These are phyloP conservation scores for Drosophila meridiana DNA, from an alignment of 2,888 invertebrate genomes.

Conservation along the genomic window DNA sequence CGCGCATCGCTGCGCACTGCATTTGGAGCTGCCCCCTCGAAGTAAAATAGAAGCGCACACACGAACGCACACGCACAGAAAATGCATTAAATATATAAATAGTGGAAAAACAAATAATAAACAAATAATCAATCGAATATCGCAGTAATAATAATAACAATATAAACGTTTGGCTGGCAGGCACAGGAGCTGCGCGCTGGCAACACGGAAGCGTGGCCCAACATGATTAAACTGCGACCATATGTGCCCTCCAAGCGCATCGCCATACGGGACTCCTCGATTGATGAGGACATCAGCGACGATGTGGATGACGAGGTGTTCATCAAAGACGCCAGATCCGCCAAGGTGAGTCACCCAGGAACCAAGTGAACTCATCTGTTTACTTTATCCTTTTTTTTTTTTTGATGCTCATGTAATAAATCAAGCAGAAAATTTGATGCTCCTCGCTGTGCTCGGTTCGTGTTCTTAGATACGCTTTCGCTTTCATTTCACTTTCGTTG, in stretches of 20 bases:
- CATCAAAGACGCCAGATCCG: conserved; percentile 89
- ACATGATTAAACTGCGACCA: conserved; percentile 86
- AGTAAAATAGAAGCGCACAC: neutral
- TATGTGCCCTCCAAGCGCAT: conserved; percentile 88
- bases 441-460: neutral
- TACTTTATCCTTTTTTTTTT: too few relatives aligned
- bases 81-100: conserved; percentile 28
- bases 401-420: neutral
- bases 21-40: conserved; percentile 24
- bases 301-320: conserved; percentile 92
- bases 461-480: conserved; percentile 1
- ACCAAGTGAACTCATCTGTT: neutral
- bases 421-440: neutral
- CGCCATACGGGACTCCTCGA: conserved; percentile 88
- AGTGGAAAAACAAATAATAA: neutral
- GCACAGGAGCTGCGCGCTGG: conserved; percentile 29
- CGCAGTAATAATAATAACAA: neutral
- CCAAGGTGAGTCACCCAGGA: conserved; percentile 85
- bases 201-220: conserved; percentile 49
- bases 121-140: neutral
- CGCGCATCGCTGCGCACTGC: conserved; percentile 61
- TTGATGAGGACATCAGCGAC: conserved; percentile 90
- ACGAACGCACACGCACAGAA: conserved; percentile 13
- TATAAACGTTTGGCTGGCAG: conserved; percentile 20
- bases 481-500: conserved; percentile 2